A percentile compares a stretch with the other conserved stretches of the same genome.
Conservation (phyloP, 2,113 vertebrate species). For the Ranitomeya imitator region DNA sequence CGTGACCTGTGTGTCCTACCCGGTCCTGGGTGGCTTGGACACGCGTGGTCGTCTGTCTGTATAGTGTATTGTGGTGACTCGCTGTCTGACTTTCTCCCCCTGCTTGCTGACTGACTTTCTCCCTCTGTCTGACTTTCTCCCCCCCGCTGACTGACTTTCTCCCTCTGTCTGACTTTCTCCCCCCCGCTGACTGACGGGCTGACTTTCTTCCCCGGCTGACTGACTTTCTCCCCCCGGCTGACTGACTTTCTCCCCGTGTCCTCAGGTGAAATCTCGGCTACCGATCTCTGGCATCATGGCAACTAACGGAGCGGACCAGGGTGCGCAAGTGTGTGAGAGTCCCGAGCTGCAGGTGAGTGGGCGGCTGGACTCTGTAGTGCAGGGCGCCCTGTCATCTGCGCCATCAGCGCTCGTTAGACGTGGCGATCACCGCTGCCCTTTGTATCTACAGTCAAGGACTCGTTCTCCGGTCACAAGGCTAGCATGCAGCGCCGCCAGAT, state of each 20-base stretch:
- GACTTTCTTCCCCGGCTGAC: too few species aligned
- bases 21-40: neutral
- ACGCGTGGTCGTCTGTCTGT: neutral
- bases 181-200: too few species aligned
- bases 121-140: too few species aligned
- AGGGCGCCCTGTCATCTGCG: neutral
- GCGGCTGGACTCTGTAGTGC: neutral
- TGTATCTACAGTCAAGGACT: neutral
- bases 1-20: neutral
- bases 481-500: too few species aligned
- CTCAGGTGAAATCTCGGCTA: neutral
- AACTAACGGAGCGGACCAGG: neutral
- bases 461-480: too few species aligned
- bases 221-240: too few species aligned
- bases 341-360: neutral
- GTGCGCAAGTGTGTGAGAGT: neutral
- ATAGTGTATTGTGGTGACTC: too few species aligned
- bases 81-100: neutral
- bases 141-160: too few species aligned
- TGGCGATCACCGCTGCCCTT: neutral
- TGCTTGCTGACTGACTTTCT: too few species aligned
- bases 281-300: neutral
- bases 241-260: neutral
- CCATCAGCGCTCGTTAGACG: too few species aligned
- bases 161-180: too few species aligned